Evolutionary conservation across 2,113 vertebrate genomes (phyloP).

Genomic region (Melierax canorus): DNA sequence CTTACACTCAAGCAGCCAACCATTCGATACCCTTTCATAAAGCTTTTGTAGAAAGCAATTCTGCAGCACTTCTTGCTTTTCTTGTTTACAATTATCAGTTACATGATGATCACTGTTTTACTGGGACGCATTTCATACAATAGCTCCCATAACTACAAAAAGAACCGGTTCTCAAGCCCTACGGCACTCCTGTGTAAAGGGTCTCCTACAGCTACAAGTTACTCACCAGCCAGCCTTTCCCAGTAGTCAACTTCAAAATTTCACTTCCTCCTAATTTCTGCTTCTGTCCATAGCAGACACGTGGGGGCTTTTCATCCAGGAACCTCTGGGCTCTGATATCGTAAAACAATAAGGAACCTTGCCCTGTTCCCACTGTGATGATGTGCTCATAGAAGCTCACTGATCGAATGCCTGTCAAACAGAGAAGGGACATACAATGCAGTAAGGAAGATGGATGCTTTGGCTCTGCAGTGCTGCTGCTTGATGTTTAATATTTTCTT

Average conservation of each 20-base stretch:
- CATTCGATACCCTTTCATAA: not conserved
- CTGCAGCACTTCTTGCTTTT: not conserved
- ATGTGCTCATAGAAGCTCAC: slow-evolving; percentile 99
- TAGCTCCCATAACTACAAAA: not conserved
- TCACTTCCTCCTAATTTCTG: slow-evolving; percentile 81
- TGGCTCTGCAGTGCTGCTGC: not conserved
- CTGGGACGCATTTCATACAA: not conserved
- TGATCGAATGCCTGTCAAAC: slow-evolving; percentile 86
- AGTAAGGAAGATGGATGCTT: not conserved
- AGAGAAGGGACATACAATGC: not conserved
- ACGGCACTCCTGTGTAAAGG: rapidly evolving
- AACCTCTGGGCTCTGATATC: slow-evolving; percentile 95
- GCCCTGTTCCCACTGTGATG: slow-evolving; percentile 95
- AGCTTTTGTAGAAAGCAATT: not conserved
- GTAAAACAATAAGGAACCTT: slow-evolving; percentile 93
- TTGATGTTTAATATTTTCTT: not conserved
- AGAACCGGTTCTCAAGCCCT: rapidly evolving
- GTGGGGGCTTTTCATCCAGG: slow-evolving; percentile 81
- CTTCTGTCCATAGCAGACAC: slow-evolving; percentile 70
- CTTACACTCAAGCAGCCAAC: not conserved
- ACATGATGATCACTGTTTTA: not conserved
- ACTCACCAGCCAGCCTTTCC: slow-evolving; percentile 96
- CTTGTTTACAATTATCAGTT: not conserved
- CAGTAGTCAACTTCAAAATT: slow-evolving; percentile 90
- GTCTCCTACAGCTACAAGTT: not conserved